These are phyloP conservation scores for Protobothrops mucrosquamatus DNA, from an alignment of 2,113 vertebrate species.

Conservation along the genomic window DNA sequence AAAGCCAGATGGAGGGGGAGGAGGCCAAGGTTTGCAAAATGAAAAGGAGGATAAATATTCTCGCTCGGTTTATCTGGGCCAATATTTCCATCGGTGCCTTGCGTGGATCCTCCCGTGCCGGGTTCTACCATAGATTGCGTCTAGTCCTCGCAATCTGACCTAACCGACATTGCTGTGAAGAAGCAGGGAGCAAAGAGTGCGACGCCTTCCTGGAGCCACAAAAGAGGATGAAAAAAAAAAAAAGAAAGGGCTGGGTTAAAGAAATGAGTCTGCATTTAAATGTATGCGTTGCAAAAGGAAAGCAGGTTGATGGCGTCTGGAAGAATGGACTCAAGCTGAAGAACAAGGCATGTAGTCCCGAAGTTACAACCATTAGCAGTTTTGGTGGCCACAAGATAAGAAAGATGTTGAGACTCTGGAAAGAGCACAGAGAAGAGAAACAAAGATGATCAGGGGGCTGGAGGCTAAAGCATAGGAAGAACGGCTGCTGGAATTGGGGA, in stretches of 20 bases:
- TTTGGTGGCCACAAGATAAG: too few species aligned
- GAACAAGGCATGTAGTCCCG: background rate
- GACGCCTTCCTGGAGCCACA: background rate
- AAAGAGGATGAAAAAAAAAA: background rate
- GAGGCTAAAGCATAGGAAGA: too few species aligned
- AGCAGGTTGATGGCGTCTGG: background rate
- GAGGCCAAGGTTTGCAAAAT: background rate
- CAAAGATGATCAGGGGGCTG: too few species aligned
- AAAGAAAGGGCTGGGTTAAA: background rate
- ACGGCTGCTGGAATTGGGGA: too few species aligned
- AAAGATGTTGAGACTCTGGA: too few species aligned
- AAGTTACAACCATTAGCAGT: too few species aligned
- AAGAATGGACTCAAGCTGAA: background rate
- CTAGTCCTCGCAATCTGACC: background rate
- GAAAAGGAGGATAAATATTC: background rate
- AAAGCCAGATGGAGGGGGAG: too few species aligned
- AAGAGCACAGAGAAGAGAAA: too few species aligned
- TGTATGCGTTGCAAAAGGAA: background rate
- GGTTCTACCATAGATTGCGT: background rate
- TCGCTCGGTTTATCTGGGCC: background rate
- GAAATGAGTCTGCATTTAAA: background rate
- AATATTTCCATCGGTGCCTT: background rate
- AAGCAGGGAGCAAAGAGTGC: background rate
- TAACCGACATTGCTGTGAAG: background rate
- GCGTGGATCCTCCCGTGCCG: too few species aligned